Conservation (phyloP, 2,888 invertebrate genomes). For the Tuberolachnus salignus region DNA sequence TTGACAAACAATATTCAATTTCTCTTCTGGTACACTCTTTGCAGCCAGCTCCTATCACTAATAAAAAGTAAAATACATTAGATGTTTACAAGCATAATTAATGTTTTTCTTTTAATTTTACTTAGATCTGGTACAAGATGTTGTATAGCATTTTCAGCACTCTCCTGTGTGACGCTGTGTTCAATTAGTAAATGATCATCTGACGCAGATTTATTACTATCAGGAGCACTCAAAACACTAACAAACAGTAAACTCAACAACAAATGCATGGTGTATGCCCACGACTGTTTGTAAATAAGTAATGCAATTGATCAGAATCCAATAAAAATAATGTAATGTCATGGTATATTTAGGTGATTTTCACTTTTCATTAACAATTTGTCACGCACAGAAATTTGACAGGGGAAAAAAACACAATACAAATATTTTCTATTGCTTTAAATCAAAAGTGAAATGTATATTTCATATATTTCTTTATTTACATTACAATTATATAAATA, state of each 20-base stretch:
- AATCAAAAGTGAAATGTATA: conserved; percentile 1
- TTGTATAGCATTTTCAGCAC: conserved; percentile 33
- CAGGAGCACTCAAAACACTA: neutral
- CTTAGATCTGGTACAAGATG: conserved; percentile 58
- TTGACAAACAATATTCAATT: conserved; percentile 69
- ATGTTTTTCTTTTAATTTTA: conserved; percentile 31
- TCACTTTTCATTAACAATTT: conserved; percentile 50
- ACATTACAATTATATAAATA: conserved; percentile 18
- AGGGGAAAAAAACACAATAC: neutral
- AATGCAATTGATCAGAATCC: conserved; percentile 2
- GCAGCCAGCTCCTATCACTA: conserved; percentile 65
- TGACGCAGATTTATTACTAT: neutral
- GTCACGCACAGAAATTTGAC: conserved; percentile 28
- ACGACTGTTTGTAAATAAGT: conserved; percentile 4
- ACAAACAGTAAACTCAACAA: conserved; percentile 19
- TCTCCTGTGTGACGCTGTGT: conserved; percentile 36
- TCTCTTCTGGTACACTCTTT: conserved; percentile 69
- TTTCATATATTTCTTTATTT: conserved; percentile 32
- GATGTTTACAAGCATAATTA: neutral
- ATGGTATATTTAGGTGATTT: conserved; percentile 28
- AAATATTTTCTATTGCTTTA: neutral
- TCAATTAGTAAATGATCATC: conserved; percentile 37
- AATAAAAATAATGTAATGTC: conserved; percentile 10
- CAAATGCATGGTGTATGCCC: conserved; percentile 8
- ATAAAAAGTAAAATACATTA: neutral